Conservation (phyloP, 2,888 invertebrate genomes). For the Pristionchus mayeri region DNA sequence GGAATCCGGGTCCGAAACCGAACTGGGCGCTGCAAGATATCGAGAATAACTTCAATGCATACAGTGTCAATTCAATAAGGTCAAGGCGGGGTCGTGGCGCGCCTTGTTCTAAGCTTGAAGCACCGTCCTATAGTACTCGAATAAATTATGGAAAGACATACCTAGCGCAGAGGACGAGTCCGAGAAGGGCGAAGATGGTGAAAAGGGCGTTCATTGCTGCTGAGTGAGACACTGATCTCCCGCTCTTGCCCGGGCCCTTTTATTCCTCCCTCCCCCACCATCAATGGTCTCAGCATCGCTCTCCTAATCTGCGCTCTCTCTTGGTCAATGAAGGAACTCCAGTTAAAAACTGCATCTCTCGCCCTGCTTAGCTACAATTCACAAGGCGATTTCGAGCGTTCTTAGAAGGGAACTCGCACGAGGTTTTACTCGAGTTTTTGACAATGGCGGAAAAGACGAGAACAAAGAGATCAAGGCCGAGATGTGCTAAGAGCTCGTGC, state of each 20-base stretch:
- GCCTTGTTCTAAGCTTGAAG: no score
- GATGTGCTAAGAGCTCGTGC: background rate
- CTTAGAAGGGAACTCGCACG: conserved; percentile 5
- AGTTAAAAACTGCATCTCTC: conserved; percentile 19
- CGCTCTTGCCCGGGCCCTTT: background rate
- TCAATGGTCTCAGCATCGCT: background rate
- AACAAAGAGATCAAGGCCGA: conserved; percentile 1
- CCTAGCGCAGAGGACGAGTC: conserved; percentile 27
- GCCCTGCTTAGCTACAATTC: background rate
- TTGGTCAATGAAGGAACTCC: background rate
- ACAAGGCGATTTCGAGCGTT: background rate
- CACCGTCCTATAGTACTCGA: no score
- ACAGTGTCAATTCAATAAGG: no score
- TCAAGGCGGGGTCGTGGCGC: no score
- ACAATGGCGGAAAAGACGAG: background rate
- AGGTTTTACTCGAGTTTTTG: conserved; percentile 1
- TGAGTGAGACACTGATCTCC: background rate
- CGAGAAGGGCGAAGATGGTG: conserved; percentile 17
- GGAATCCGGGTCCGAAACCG: background rate
- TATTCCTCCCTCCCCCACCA: background rate
- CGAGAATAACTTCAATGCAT: no score
- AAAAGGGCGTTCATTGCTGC: conserved; percentile 33
- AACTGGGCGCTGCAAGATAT: conserved; percentile 46
- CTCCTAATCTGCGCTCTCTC: conserved; percentile 21
- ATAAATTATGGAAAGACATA: no score